Percentiles rank a stretch among this genome's conserved stretches.
Evolutionary conservation across 30 jellyfish, hydroid and myxozoan genomes (phyloP).

Genomic region (Morbakka virulenta): DNA sequence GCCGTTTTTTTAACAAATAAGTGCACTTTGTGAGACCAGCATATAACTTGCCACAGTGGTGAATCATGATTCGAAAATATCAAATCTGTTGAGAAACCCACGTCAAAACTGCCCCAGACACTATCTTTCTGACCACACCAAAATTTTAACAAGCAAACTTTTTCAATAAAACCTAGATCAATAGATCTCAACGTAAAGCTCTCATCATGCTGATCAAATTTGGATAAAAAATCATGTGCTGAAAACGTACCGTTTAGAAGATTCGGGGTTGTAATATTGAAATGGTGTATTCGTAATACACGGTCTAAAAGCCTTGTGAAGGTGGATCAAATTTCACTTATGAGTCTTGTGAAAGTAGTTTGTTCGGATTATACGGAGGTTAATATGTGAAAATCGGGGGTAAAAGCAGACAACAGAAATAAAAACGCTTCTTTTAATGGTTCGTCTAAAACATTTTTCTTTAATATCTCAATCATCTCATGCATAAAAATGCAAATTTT

Average conservation of each 20-base stretch:
- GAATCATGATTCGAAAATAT: background rate
- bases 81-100: background rate
- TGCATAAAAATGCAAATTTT: too few species aligned
- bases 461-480: too few species aligned
- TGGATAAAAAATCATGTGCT: background rate
- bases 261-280: background rate
- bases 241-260: background rate
- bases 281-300: too few species aligned
- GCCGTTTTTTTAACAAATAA: background rate
- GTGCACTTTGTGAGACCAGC: background rate
- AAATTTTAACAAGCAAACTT: background rate
- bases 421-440: too few species aligned
- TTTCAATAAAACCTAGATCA: background rate
- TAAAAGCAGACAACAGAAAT: too few species aligned
- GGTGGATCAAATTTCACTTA: too few species aligned
- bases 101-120: background rate
- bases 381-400: too few species aligned
- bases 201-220: background rate
- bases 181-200: background rate
- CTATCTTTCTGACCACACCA: background rate
- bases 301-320: too few species aligned
- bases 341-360: too few species aligned
- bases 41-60: background rate
- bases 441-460: too few species aligned
- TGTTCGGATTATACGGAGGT: too few species aligned